Evolutionary conservation across 2,797 vertebrate species (phyloP).

Genomic region (Epinephelus coioides): DNA sequence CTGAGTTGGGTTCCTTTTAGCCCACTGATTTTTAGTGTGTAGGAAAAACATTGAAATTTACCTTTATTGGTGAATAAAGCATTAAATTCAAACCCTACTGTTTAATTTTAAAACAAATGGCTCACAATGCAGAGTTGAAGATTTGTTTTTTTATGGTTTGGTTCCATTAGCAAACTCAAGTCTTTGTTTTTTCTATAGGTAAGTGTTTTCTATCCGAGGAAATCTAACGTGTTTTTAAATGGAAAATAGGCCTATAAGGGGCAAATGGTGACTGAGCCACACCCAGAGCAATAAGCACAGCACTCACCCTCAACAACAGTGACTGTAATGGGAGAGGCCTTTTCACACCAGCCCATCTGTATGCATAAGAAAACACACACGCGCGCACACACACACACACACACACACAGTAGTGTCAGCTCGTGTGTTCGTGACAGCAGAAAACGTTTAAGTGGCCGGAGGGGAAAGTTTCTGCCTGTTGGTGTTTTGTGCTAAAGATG

Average conservation of each 20-base stretch:
- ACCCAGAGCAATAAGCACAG: constrained; percentile 64
- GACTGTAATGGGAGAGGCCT: constrained; percentile 67
- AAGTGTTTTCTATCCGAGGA: constrained; percentile 56
- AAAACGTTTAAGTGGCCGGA: constrained; percentile 17
- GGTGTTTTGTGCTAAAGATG: constrained; percentile 56
- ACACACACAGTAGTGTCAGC: neutral
- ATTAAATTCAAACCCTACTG: neutral
- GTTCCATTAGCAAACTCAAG: neutral
- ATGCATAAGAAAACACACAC: constrained; percentile 66
- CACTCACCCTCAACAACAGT: constrained; percentile 58
- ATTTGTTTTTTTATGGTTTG: neutral
- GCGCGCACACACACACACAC: constrained; percentile 57
- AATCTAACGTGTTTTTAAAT: constrained; percentile 67
- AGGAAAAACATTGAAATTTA: neutral
- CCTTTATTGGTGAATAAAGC: neutral
- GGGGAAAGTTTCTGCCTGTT: constrained; percentile 52
- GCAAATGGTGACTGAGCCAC: constrained; percentile 77
- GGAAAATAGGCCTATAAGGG: constrained; percentile 71
- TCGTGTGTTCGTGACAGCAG: constrained; percentile 42
- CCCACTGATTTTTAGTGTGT: neutral
- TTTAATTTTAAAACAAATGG: neutral
- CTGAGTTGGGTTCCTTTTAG: neutral
- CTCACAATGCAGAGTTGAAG: neutral
- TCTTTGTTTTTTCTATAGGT: constrained; percentile 28
- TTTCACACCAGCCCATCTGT: constrained; percentile 75